phyloP scores from a whole-genome alignment of 2,888 invertebrate genomes.

The Trachelus tabidus region DNA sequence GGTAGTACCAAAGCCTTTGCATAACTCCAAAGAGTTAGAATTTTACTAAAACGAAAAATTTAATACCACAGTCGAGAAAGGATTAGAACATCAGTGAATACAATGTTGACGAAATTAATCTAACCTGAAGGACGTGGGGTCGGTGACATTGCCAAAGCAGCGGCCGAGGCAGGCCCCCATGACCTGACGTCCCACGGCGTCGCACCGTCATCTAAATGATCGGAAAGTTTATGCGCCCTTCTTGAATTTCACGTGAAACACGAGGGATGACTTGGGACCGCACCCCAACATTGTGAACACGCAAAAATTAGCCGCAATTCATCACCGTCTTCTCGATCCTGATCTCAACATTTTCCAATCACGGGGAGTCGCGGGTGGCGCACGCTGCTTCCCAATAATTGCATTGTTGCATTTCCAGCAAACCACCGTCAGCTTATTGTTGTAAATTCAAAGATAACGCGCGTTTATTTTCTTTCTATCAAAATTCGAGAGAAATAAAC shows the following conservation, averaged over 20 bases:
- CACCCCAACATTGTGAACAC: neutral
- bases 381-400: too few relatives aligned
- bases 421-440: too few relatives aligned
- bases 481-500: too few relatives aligned
- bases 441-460: too few relatives aligned
- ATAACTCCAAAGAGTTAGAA: too few relatives aligned
- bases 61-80: neutral
- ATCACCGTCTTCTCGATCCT: too few relatives aligned
- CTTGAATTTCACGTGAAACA: neutral
- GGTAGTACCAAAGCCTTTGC: too few relatives aligned
- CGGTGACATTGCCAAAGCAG: conserved; percentile 63
- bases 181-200: conserved; percentile 53
- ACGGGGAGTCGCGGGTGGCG: too few relatives aligned
- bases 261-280: neutral
- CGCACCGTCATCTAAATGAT: conserved; percentile 49
- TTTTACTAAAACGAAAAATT: neutral
- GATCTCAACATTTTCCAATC: too few relatives aligned
- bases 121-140: conserved; percentile 55
- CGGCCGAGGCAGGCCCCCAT: conserved; percentile 69
- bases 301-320: too few relatives aligned
- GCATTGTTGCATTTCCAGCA: too few relatives aligned
- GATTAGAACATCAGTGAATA: neutral
- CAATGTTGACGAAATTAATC: conserved; percentile 14
- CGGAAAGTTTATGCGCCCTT: neutral
- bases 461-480: too few relatives aligned